phyloP scores from a whole-genome alignment of 2,113 vertebrate genomes.

The Callopanchax toddi region DNA sequence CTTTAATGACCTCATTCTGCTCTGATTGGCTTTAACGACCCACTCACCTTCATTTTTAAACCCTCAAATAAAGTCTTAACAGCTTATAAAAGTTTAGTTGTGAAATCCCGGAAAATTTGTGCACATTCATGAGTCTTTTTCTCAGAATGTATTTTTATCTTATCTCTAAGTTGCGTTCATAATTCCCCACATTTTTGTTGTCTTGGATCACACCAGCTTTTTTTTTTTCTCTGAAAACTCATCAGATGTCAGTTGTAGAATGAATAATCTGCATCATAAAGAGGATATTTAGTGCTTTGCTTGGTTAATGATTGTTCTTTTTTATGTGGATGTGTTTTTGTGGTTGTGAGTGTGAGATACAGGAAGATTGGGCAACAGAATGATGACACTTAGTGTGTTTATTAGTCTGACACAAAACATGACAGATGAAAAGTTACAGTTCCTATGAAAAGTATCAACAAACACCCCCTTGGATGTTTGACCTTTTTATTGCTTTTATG shows the following conservation, averaged over 20 bases:
- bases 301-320: slow-evolving; percentile 44
- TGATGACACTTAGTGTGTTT: background rate
- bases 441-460: no score
- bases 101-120: slow-evolving; percentile 32
- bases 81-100: slow-evolving; percentile 21
- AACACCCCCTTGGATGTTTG: no score
- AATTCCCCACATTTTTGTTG: background rate
- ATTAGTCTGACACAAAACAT: no score
- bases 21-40: slow-evolving; percentile 8
- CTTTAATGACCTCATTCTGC: background rate
- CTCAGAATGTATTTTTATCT: background rate
- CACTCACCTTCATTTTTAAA: background rate
- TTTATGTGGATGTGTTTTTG: background rate
- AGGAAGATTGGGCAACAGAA: background rate
- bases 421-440: no score
- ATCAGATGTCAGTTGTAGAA: background rate
- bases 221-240: background rate
- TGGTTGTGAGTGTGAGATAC: background rate
- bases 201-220: background rate
- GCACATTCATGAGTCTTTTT: background rate
- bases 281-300: slow-evolving; percentile 15
- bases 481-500: no score
- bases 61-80: background rate
- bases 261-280: background rate
- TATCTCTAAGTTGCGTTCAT: background rate